Conservation (phyloP, 2,797 vertebrate genomes). For the Sebastes itinus region DNA sequence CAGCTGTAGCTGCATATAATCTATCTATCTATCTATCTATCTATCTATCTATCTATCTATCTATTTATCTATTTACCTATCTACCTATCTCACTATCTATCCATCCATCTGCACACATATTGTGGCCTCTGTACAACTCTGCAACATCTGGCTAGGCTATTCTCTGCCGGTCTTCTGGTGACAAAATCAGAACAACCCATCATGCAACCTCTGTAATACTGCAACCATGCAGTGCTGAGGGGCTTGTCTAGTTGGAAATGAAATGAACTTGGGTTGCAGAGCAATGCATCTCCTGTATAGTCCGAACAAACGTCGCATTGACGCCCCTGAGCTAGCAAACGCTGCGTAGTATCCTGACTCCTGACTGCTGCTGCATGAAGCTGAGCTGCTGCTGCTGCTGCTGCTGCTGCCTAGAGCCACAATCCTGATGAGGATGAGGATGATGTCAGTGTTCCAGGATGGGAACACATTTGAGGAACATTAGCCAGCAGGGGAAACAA, state of each 20-base stretch:
- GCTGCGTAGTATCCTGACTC: slow-evolving; percentile 22
- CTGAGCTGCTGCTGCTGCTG: slow-evolving; percentile 6
- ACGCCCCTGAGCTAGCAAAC: slow-evolving; percentile 44
- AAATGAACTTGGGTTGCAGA: slow-evolving; percentile 1
- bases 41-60: neutral
- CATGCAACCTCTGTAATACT: neutral
- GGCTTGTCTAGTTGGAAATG: neutral
- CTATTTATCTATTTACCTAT: neutral
- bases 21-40: neutral
- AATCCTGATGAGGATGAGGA: slow-evolving; percentile 36
- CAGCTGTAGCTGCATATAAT: neutral
- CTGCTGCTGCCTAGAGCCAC: slow-evolving; percentile 25
- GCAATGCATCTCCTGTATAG: neutral
- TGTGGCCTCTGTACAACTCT: slow-evolving; percentile 11
- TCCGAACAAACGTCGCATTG: slow-evolving; percentile 47
- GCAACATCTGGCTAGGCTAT: slow-evolving; percentile 24
- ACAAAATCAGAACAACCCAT: neutral
- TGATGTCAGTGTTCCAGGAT: slow-evolving; percentile 68
- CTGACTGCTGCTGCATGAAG: slow-evolving; percentile 12
- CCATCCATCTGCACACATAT: neutral
- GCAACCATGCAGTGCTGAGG: neutral
- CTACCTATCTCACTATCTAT: neutral
- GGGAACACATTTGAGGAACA: slow-evolving; percentile 24
- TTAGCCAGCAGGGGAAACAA: slow-evolving; percentile 8
- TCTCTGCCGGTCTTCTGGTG: neutral